Evolutionary conservation across 2,797 vertebrate genomes (phyloP).

Genomic region (Anomalospiza imberbis): DNA sequence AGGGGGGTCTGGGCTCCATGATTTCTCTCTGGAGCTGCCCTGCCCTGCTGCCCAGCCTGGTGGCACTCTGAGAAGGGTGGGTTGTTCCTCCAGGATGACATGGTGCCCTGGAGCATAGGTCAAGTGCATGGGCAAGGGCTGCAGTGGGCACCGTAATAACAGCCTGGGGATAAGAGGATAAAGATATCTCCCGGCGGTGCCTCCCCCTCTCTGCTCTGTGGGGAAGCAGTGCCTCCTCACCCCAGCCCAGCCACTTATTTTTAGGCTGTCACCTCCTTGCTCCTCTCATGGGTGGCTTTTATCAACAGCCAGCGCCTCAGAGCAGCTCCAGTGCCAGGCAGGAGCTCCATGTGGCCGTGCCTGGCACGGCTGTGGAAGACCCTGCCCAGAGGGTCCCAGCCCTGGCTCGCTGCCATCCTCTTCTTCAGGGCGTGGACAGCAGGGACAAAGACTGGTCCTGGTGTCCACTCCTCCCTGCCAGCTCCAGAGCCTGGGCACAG

Average conservation of each 20-base stretch:
- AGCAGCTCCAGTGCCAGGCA: neutral
- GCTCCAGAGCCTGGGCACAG: neutral
- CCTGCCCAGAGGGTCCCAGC: neutral
- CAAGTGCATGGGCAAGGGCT: neutral
- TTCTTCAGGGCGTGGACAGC: neutral
- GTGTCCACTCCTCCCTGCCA: neutral
- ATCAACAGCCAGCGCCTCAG: neutral
- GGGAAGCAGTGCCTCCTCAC: neutral
- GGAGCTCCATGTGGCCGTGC: accelerated
- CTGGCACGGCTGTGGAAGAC: neutral
- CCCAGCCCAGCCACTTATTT: constrained; percentile 25
- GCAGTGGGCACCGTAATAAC: neutral
- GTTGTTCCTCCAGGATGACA: neutral
- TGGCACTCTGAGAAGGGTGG: neutral
- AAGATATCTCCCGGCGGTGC: neutral
- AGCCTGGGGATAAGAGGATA: neutral
- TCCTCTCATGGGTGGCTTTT: neutral
- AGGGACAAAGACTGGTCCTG: neutral
- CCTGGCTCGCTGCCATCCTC: neutral
- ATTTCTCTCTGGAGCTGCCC: neutral
- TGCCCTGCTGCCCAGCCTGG: neutral
- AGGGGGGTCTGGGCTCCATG: neutral
- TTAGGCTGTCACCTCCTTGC: neutral
- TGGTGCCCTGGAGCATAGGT: accelerated
- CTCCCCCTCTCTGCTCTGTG: neutral